phyloP scores from a whole-genome alignment of 2,888 invertebrate species.

The Allolobophora icterica region DNA sequence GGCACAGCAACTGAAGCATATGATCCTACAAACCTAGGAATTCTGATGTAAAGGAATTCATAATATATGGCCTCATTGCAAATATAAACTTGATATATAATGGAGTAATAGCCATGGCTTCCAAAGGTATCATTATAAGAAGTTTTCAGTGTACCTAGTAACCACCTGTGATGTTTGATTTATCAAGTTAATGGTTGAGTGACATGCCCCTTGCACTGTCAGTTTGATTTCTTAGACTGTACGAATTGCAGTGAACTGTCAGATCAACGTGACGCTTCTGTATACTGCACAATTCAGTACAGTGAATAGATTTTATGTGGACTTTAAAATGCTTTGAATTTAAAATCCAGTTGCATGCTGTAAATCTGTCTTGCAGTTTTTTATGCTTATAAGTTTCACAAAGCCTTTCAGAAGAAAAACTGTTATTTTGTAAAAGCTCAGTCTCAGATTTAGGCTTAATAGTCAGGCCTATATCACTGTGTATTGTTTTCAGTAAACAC shows the following conservation, averaged over 20 bases:
- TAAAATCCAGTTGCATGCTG: background rate
- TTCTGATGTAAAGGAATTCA: no score
- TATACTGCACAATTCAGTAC: background rate
- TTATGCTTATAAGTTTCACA: background rate
- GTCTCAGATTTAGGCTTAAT: background rate
- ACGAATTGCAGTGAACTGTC: no score
- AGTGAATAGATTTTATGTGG: background rate
- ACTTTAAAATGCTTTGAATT: background rate
- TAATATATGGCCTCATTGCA: no score
- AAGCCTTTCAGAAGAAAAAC: background rate
- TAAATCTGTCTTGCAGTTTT: background rate
- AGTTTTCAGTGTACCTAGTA: no score
- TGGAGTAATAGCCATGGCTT: no score
- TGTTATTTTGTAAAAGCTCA: background rate
- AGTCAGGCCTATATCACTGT: background rate
- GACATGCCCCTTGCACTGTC: no score
- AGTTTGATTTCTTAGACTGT: no score
- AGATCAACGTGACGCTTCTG: background rate
- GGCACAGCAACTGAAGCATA: background rate
- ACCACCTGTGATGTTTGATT: no score
- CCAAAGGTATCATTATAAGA: no score
- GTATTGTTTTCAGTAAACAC: background rate
- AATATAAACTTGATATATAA: no score
- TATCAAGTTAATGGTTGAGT: no score
- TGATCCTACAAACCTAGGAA: background rate